Evolutionary conservation across 2,888 invertebrate species (phyloP), one percentile per base, ranked within the genome.

Genomic region (Lasiommata megera): DNA sequence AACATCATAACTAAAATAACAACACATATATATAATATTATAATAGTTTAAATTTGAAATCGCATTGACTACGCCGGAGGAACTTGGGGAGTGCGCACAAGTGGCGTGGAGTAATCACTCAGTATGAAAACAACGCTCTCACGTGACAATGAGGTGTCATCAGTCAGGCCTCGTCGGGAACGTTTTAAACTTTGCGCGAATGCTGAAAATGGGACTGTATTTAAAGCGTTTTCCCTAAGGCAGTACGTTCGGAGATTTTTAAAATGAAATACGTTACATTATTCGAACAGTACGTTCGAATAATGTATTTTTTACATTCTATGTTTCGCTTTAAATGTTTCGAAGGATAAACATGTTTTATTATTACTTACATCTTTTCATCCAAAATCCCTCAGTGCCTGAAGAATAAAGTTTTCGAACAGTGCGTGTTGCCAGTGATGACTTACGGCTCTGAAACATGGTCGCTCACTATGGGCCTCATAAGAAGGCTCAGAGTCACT

Each of bases 141-240:
- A 12, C 16, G 46, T 47, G 46, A 47, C 34, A 34, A 47, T 47
- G 46, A 17, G 34, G 8, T 34, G 46, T 31, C 46, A 47, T 47
- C 34, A 31, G 46, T 47, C 46, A 31, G 6, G 46, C 46, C 31
- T 47, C 46, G 40, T 8, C 14, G 9, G 12, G n/a, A 47, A 9
- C 46, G 16, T 47, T 47, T 31, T 47, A 17, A 47, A 47, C 31
- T 31, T 46, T 11, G 46, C 6, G n/a, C 16, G 17, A 47, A 47
- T 34, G 46, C 16, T 44, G 28, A 7, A 47, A 43, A 47, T 34
- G 46, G 46, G 17, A n/a, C 34, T 47, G 34, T 34, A 47, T 47
- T 47, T 47, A 17, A 47, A 47, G 31, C 17, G 46, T 46, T 46
- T 34, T 31, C 31, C 31, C 40, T 7, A 3, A 34, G 44, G 44